Evolutionary conservation across 1,140 invertebrate species (phyloP), one percentile per base, ranked within the genome.

Genomic region (Drosophila teissieri): DNA sequence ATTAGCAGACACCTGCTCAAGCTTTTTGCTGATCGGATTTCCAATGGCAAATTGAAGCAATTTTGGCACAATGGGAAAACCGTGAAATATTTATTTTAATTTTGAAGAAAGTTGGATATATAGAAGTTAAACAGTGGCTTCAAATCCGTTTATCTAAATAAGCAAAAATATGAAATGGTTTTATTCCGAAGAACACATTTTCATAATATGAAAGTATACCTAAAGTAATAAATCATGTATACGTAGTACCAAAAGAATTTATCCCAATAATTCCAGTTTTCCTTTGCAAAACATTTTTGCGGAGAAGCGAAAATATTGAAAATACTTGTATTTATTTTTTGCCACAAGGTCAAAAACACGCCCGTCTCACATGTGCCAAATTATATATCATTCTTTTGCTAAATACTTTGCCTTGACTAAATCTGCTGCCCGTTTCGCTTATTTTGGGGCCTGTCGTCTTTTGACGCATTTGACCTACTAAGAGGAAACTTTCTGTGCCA

Each of bases 381-480:
- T 40, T 70, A 58, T 44, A 72, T 70, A 57, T 72, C 36, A 49
- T 57, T 56, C 8, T 34, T 48, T 6, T 15, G 19, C 51, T 69
- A 31, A 31, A 31, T 31, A 49, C 65, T 60, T 70, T 57, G 27
- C 46, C 64, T 56, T 70, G 67, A 42, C 42, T 11, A 40, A 70
- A 56, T 15, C 17, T 39, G 22, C 14, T 46, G 67, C 64, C 68
- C 42, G 46, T 80, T 69, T 69, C 78, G 53, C 17, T 36, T 72
- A n/a, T 78, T 56, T 27, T 36, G 36, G 37, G 4, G 36, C 36
- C 67, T 70, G 65, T 70, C 64, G 44, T 11, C 44, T 72, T 57
- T 72, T 72, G 68, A 72, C 68, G 81, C 57, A 78, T 81, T 65
- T 85, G 82, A 85, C 82, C 82, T 57, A 85, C 68, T 81, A 61